Evolutionary conservation across 2,113 vertebrate species (phyloP).

Genomic region (Neogobius melanostomus): DNA sequence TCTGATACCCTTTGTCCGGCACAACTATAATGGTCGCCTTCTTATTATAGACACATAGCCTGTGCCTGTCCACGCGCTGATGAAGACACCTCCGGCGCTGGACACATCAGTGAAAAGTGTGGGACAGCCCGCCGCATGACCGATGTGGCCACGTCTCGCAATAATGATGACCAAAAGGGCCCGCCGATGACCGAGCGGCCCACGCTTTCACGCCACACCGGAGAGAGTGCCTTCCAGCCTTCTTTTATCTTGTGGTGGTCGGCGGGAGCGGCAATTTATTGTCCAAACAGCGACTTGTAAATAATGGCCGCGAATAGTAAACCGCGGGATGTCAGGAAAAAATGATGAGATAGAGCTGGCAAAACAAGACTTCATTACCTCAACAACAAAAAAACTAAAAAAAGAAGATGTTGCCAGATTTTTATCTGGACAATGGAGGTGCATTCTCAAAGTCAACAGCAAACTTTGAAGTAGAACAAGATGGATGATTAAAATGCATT

Average conservation of each 20-base stretch:
- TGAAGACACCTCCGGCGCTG: constrained; percentile 33
- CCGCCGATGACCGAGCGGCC: constrained; percentile 34
- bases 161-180: constrained; percentile 57
- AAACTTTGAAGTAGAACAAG: constrained; percentile 1
- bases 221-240: constrained; percentile 31
- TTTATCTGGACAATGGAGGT: neutral
- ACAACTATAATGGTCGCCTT: neutral
- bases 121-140: constrained; percentile 36
- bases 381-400: constrained; percentile 16
- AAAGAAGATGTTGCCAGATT: constrained; percentile 1
- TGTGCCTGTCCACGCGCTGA: neutral
- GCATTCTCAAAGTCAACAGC: constrained; percentile 8
- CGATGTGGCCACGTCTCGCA: constrained; percentile 39
- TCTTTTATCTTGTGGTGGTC: constrained; percentile 49
- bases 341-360: constrained; percentile 28
- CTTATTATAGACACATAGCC: neutral
- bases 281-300: constrained; percentile 52
- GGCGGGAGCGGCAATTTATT: constrained; percentile 38
- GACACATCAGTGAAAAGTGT: constrained; percentile 46
- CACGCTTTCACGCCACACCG: constrained; percentile 19
- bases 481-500: neutral
- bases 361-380: constrained; percentile 25
- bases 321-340: constrained; percentile 36
- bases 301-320: constrained; percentile 52
- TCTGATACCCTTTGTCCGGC: neutral